A percentile compares a stretch with the other conserved stretches of the same genome.
phyloP scores from a whole-genome alignment of 2,888 invertebrate species.

The Cinara cedri region DNA sequence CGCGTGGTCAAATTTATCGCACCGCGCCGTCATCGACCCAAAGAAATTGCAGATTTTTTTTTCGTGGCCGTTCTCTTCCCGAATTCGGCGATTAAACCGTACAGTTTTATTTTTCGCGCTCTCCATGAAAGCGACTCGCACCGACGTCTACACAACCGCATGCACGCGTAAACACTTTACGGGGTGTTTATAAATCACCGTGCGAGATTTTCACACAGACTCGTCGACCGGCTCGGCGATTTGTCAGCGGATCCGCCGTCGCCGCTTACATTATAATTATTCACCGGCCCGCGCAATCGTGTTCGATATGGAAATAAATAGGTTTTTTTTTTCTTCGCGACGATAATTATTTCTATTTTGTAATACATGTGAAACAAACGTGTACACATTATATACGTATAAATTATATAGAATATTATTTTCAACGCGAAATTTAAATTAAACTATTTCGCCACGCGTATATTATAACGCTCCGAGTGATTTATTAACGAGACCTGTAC shows the following conservation, averaged over 20 bases:
- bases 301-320: background rate
- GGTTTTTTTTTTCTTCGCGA: no score
- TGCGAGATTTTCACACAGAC: background rate
- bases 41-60: background rate
- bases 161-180: background rate
- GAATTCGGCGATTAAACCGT: background rate
- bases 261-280: no score
- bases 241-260: slow-evolving; percentile 1
- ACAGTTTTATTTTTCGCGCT: background rate
- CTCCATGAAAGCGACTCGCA: no score
- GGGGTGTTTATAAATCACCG: slow-evolving; percentile 23
- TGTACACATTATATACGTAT: no score
- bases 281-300: background rate
- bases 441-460: slow-evolving; percentile 5
- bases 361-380: background rate
- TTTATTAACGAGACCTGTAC: background rate
- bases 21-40: no score
- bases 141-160: background rate
- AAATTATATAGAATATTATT: slow-evolving; percentile 8
- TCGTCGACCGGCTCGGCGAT: background rate
- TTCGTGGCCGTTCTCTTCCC: background rate
- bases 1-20: no score
- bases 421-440: background rate
- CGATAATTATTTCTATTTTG: background rate
- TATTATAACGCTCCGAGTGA: background rate